A percentile compares a stretch with the other conserved stretches of the same genome.
Conservation (phyloP, 2,888 invertebrate genomes). For the Polymixis flavicincta region DNA sequence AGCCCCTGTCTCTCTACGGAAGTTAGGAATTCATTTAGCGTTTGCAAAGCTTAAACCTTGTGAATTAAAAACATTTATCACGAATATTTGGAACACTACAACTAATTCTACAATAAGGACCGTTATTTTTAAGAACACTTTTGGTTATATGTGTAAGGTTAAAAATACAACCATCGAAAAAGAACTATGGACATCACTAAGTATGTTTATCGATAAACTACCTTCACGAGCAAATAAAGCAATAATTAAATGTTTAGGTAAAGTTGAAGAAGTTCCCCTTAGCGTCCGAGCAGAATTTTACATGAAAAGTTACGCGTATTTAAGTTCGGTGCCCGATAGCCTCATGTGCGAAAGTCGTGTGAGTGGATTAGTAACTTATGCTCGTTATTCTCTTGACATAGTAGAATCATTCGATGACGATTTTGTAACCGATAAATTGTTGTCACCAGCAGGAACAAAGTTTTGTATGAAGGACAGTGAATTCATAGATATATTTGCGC, state of each 20-base stretch:
- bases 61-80: constrained; percentile 71
- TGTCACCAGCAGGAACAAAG: constrained; percentile 61
- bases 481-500: constrained; percentile 51
- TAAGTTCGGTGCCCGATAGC: constrained; percentile 68
- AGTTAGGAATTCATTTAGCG: constrained; percentile 75
- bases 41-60: constrained; percentile 70
- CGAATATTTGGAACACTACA: constrained; percentile 73
- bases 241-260: constrained; percentile 70
- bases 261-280: constrained; percentile 65
- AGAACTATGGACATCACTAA: constrained; percentile 70
- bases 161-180: constrained; percentile 64
- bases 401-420: constrained; percentile 70
- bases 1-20: constrained; percentile 77
- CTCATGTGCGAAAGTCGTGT: constrained; percentile 59
- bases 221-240: constrained; percentile 70
- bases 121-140: constrained; percentile 74
- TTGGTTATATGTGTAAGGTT: constrained; percentile 68
- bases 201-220: constrained; percentile 75
- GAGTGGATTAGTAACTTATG: constrained; percentile 53
- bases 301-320: constrained; percentile 72
- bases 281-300: constrained; percentile 50
- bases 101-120: constrained; percentile 74
- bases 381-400: constrained; percentile 36
- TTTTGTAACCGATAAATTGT: constrained; percentile 68
- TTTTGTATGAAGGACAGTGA: constrained; percentile 48